These are phyloP conservation scores for Mantis religiosa DNA, from an alignment of 2,888 invertebrate species.

Conservation along the genomic window DNA sequence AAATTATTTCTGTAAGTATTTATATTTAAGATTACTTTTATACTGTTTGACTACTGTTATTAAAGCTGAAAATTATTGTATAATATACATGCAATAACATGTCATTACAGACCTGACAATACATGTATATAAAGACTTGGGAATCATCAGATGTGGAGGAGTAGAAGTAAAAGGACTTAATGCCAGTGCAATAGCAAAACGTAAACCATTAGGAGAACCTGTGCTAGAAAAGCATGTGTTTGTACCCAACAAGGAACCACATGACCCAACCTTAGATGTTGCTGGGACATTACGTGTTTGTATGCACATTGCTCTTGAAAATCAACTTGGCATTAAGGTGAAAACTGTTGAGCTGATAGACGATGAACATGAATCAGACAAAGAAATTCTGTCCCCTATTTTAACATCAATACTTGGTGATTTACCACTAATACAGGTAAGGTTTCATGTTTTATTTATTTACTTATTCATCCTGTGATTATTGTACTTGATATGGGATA, in stretches of 20 bases:
- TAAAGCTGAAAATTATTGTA: no score
- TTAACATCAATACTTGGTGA: slow-evolving; percentile 44
- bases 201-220: slow-evolving; percentile 65
- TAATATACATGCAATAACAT: background rate
- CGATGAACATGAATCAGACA: slow-evolving; percentile 49
- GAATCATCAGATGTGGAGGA: slow-evolving; percentile 62
- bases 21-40: no score
- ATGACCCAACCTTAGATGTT: slow-evolving; percentile 32
- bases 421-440: slow-evolving; percentile 39
- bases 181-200: slow-evolving; percentile 68
- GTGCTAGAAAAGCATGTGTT: slow-evolving; percentile 73
- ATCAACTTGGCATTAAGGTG: slow-evolving; percentile 58
- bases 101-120: slow-evolving; percentile 40
- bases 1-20: no score
- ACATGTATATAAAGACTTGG: slow-evolving; percentile 50
- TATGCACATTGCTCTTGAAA: slow-evolving; percentile 71
- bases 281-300: slow-evolving; percentile 56
- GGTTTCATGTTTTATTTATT: background rate
- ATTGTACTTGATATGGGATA: no score
- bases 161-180: slow-evolving; percentile 73
- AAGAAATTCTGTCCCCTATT: slow-evolving; percentile 28
- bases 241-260: slow-evolving; percentile 54
- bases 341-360: slow-evolving; percentile 55
- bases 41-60: no score
- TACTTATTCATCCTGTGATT: no score